Conservation (phyloP, 2,113 vertebrate species). For the Ginglymostoma cirratum region DNA sequence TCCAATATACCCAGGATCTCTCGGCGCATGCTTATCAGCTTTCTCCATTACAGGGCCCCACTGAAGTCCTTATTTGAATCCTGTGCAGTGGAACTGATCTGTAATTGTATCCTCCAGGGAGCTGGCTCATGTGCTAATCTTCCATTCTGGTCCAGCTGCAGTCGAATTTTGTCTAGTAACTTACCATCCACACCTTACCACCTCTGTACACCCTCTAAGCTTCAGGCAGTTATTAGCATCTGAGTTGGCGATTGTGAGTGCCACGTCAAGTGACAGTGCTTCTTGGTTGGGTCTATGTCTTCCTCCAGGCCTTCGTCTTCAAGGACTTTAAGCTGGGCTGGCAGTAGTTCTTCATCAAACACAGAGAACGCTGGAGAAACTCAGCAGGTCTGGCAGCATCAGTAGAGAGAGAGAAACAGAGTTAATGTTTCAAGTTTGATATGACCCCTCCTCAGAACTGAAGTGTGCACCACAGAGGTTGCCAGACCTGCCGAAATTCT, state of each 20-base stretch:
- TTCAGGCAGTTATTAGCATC: not conserved
- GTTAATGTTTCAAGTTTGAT: too few species aligned
- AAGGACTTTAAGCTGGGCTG: not conserved
- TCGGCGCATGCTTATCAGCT: not conserved
- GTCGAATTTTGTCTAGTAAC: not conserved
- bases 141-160: not conserved
- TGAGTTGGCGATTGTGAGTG: not conserved
- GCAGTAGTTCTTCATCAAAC: not conserved
- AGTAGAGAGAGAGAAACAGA: too few species aligned
- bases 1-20: too few species aligned
- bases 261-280: not conserved
- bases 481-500: too few species aligned
- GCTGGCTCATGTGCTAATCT: not conserved
- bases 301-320: not conserved
- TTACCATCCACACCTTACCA: not conserved
- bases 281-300: not conserved
- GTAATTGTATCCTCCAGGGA: not conserved
- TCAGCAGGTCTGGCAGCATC: too few species aligned
- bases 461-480: too few species aligned
- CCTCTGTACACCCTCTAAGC: not conserved
- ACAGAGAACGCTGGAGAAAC: too few species aligned
- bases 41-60: not conserved
- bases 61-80: not conserved
- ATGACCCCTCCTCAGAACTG: too few species aligned
- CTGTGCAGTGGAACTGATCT: not conserved